Percentiles rank a stretch among this genome's conserved stretches.
Evolutionary conservation across 1,140 invertebrate species (phyloP).

Genomic region (Drosophila aff.): DNA sequence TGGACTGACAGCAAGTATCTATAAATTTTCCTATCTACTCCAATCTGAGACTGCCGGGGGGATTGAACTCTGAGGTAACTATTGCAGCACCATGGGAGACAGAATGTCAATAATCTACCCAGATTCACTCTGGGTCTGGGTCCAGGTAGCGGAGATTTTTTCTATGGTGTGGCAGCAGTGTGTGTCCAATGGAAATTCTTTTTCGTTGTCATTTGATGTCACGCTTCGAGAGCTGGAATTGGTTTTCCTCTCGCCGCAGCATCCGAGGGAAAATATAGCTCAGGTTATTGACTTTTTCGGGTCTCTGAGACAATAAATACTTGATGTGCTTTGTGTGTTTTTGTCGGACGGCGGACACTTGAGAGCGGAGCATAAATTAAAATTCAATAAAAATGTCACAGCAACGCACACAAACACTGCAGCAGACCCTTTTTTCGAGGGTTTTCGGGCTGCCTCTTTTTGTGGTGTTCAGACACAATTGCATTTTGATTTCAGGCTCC

Average conservation of each 20-base stretch:
- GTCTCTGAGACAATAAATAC: constrained; percentile 47
- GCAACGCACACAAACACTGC: constrained; percentile 48
- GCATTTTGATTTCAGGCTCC: constrained; percentile 49
- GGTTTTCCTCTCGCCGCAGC: constrained; percentile 54
- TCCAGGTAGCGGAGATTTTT: constrained; percentile 43
- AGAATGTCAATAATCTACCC: constrained; percentile 41
- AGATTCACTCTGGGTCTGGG: constrained; percentile 40
- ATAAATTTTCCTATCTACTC: constrained; percentile 59
- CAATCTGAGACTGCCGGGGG: constrained; percentile 18
- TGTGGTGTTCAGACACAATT: constrained; percentile 38
- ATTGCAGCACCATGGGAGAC: constrained; percentile 38
- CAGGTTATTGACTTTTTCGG: constrained; percentile 74
- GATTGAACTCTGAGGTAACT: constrained; percentile 34
- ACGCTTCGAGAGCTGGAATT: constrained; percentile 74
- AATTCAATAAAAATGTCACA: constrained; percentile 82
- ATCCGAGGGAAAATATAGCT: constrained; percentile 33
- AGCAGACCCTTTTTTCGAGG: constrained; percentile 25
- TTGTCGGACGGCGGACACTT: constrained; percentile 37
- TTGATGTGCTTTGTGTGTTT: constrained; percentile 38
- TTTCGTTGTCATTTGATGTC: constrained; percentile 75
- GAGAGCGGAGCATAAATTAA: constrained; percentile 71
- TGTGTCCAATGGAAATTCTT: constrained; percentile 62
- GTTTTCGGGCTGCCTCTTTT: neutral
- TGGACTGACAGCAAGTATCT: constrained; percentile 52
- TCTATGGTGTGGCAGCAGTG: constrained; percentile 2